Evolutionary conservation across 1,140 invertebrate genomes (phyloP).

Genomic region (Portunus trituberculatus): DNA sequence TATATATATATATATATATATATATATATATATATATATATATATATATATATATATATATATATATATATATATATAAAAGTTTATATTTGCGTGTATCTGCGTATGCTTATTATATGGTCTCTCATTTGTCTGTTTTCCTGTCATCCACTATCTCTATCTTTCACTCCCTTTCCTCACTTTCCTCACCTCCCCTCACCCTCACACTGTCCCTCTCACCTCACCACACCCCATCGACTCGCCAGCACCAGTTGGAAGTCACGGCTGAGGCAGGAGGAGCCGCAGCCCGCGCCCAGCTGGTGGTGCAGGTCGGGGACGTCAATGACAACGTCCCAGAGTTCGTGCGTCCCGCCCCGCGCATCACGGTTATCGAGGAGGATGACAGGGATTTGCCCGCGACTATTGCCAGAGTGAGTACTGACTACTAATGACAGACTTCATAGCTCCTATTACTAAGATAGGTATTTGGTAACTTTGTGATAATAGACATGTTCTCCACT

Average conservation of each 20-base stretch:
- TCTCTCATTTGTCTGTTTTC: no score
- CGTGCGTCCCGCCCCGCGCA: not conserved
- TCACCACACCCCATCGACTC: not conserved
- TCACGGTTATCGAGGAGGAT: slow-evolving; percentile 33
- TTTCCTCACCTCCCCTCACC: not conserved
- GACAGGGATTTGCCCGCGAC: slow-evolving; percentile 12
- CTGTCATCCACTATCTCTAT: not conserved
- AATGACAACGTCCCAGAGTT: slow-evolving; percentile 4
- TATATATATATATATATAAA: not conserved
- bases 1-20: no score
- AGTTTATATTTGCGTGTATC: no score
- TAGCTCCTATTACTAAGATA: no score
- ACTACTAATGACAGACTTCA: no score
- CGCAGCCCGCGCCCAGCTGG: not conserved
- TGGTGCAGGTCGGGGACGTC: slow-evolving; percentile 18
- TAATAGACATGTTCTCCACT: no score
- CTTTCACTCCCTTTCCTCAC: slow-evolving; percentile 30
- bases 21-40: not conserved
- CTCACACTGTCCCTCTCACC: not conserved
- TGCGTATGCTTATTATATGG: no score
- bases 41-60: not conserved
- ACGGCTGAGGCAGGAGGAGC: slow-evolving; percentile 31
- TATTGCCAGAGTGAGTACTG: slow-evolving; percentile 1
- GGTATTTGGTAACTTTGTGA: no score
- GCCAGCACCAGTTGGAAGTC: slow-evolving; percentile 38